Evolutionary conservation across 1,140 invertebrate species (phyloP), one percentile per base, ranked within the genome.

Genomic region (Microplitis mediator): DNA sequence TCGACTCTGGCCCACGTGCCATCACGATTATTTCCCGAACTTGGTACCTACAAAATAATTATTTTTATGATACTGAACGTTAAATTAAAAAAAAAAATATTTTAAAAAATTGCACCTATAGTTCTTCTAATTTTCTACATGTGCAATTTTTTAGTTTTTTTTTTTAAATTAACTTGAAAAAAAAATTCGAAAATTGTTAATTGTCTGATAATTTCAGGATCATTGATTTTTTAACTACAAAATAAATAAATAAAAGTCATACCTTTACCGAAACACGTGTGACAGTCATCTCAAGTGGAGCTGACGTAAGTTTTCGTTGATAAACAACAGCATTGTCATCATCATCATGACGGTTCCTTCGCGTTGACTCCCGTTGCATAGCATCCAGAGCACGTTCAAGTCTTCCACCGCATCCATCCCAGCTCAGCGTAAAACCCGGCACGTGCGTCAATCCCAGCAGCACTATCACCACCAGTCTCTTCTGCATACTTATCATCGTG

Each of bases 1-100:
- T 94, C 92, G 0, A 94, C 91, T 62, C 80, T 79, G 0, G 86
- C 88, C 87, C 87, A 89, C 0, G 79, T 72, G 34, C 74, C 71
- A 1, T 69, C 77, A 6, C 78, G 63, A 56, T 63, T 67, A 23
- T 68, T 63, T 65, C 65, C 75, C 34, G 71, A 50, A 78, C 78
- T 70, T 75, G 79, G 67, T 8, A 72, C n/a, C 23, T 39, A 0
- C 14, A 67, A 39, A 69, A 63, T 32, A 14, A 51, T 54, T 14
- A 34, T 67, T 60, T 50, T 65, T 51, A 66, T 34, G 5, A 56
- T 14, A 39, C 32, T 69, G 8, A 61, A 45, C n/a, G 11, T 45
- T 45, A 45, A 11, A 23, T 23, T 23, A 23, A 23, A 23, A 23
- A 23, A 23, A 23, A 23, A 23, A 23, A 23, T 23, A 23, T 23